These are phyloP conservation scores for Mystacornis crossleyi DNA, from an alignment of 2,113 vertebrate genomes.

Conservation along the genomic window DNA sequence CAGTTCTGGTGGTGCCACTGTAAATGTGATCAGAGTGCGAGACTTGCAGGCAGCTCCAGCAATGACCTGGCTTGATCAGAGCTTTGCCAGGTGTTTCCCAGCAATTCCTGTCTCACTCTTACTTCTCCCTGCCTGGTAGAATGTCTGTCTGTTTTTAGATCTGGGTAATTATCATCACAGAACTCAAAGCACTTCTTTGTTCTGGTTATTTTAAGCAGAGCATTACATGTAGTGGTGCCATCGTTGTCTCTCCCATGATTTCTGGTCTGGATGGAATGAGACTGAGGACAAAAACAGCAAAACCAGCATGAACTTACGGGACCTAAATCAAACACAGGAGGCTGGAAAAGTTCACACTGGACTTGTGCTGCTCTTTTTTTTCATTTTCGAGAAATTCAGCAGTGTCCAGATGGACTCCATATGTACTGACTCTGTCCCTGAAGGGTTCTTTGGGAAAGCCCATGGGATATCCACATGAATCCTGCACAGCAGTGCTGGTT, in stretches of 20 bases:
- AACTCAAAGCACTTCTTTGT: conserved; percentile 6
- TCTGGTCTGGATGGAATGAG: neutral
- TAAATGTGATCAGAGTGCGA: neutral
- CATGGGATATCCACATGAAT: neutral
- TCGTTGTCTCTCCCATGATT: neutral
- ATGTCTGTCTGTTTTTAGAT: conserved; percentile 35
- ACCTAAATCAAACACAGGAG: neutral
- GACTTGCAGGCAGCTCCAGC: neutral
- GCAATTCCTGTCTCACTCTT: neutral
- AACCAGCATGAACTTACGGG: neutral
- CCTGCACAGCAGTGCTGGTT: neutral
- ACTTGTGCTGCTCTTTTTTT: neutral
- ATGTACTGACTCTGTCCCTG: neutral
- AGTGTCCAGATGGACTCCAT: neutral
- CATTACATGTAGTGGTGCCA: neutral
- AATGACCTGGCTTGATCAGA: neutral
- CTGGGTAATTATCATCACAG: conserved; percentile 9
- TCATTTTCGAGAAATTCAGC: neutral
- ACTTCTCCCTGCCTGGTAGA: neutral
- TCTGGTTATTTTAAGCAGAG: conserved; percentile 12
- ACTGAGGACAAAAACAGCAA: neutral
- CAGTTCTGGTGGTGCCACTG: neutral
- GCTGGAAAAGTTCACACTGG: neutral
- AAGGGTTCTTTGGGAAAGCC: neutral
- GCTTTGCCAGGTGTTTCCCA: neutral